Conservation (phyloP, 1,140 invertebrate species). For the Apocrypta bakeri region DNA sequence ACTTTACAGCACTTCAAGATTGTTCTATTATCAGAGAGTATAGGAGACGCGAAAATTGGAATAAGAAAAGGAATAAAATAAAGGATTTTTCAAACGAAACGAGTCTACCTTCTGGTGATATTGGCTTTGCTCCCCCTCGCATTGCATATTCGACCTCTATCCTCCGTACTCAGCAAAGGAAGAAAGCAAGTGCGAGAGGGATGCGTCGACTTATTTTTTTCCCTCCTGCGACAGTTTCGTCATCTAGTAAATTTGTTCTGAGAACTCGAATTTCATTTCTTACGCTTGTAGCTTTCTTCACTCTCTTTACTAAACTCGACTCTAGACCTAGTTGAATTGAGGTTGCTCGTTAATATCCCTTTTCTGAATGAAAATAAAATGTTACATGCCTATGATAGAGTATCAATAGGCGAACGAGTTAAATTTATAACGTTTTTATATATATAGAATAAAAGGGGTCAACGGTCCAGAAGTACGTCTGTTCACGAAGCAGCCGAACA, state of each 20-base stretch:
- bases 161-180: neutral
- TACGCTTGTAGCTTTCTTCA: neutral
- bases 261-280: conserved; percentile 16
- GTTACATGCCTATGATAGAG: too few relatives aligned
- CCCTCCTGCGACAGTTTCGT: conserved; percentile 28
- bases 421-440: too few relatives aligned
- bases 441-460: too few relatives aligned
- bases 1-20: too few relatives aligned
- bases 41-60: neutral
- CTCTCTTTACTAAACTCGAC: neutral
- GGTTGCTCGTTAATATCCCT: too few relatives aligned
- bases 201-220: conserved; percentile 39
- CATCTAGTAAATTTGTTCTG: conserved; percentile 39
- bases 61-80: neutral
- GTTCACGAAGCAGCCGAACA: too few relatives aligned
- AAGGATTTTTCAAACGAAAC: conserved; percentile 36
- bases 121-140: conserved; percentile 28
- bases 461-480: too few relatives aligned
- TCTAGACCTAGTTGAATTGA: too few relatives aligned
- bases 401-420: too few relatives aligned
- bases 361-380: too few relatives aligned
- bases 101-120: conserved; percentile 16
- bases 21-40: too few relatives aligned
- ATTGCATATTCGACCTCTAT: conserved; percentile 38
- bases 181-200: neutral